Evolutionary conservation across 2,113 vertebrate genomes (phyloP).

Genomic region (Ptilonorhynchus violaceus): DNA sequence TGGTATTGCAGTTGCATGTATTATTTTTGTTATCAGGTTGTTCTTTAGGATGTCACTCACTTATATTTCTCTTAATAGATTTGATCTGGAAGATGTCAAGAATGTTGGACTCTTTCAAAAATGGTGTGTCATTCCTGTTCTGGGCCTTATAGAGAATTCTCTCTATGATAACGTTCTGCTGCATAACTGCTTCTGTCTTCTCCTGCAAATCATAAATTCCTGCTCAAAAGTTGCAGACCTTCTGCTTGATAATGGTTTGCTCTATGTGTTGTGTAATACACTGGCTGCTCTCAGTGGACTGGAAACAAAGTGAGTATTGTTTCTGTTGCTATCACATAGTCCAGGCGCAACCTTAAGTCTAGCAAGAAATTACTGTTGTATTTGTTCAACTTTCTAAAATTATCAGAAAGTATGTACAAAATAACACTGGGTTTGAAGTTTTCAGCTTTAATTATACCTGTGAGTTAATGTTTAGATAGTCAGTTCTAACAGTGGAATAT

Average conservation of each 20-base stretch:
- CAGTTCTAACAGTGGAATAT: neutral
- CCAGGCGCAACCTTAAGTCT: neutral
- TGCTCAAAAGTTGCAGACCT: constrained; percentile 95
- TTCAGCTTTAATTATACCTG: neutral
- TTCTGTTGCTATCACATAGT: neutral
- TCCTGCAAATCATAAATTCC: constrained; percentile 92
- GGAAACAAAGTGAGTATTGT: constrained; percentile 84
- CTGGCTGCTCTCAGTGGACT: constrained; percentile 92
- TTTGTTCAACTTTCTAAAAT: neutral
- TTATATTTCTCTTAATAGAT: constrained; percentile 66
- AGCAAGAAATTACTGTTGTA: neutral
- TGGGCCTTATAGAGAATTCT: constrained; percentile 95
- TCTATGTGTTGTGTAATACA: constrained; percentile 94
- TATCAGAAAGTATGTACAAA: neutral
- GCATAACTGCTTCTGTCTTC: constrained; percentile 88
- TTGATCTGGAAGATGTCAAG: constrained; percentile 92
- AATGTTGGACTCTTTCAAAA: constrained; percentile 87
- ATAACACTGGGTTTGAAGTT: neutral
- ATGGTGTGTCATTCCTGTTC: constrained; percentile 89
- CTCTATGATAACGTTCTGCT: constrained; percentile 89
- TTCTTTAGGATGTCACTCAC: neutral
- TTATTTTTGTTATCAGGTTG: neutral
- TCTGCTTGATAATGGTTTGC: constrained; percentile 92
- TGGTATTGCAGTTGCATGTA: neutral
- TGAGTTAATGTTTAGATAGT: neutral